These are phyloP conservation scores for Aphis craccivora DNA, from an alignment of 1,140 invertebrate species.

Conservation along the genomic window DNA sequence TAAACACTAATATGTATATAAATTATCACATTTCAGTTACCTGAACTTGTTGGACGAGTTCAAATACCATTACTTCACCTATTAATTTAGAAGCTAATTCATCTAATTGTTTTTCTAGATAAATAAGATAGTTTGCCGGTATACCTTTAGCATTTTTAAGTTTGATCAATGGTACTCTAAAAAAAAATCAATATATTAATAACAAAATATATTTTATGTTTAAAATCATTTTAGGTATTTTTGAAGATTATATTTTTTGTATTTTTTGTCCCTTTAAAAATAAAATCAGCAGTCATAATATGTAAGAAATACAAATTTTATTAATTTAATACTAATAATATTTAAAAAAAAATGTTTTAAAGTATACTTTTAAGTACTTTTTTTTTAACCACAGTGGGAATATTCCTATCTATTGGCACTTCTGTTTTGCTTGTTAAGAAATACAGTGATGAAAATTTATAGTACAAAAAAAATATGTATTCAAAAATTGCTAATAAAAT, in stretches of 20 bases:
- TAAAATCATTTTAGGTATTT: no score
- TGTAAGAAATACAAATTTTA: not conserved
- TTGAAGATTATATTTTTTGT: not conserved
- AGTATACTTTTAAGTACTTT: not conserved
- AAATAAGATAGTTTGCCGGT: constrained; percentile 69
- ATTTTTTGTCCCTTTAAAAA: not conserved
- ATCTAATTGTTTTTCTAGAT: constrained; percentile 69
- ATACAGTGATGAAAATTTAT: no score
- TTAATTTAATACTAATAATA: not conserved
- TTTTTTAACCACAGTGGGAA: no score
- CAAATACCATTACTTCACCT: constrained; percentile 81
- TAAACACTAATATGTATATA: not conserved
- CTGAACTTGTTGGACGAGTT: constrained; percentile 74
- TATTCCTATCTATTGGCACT: no score
- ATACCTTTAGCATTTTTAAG: constrained; percentile 75
- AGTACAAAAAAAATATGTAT: no score
- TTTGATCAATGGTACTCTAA: constrained; percentile 70
- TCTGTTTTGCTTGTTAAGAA: no score
- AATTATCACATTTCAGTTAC: constrained; percentile 59
- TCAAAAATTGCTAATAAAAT: no score
- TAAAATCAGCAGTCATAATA: not conserved
- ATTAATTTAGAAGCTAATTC: constrained; percentile 67
- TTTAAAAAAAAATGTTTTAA: not conserved
- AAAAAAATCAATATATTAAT: constrained; percentile 39
- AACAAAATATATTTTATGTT: not conserved